Percentiles rank a stretch among this genome's conserved stretches.
These are phyloP conservation scores for Heteronetta atricapilla DNA, from an alignment of 2,113 vertebrate species.

Conservation along the genomic window DNA sequence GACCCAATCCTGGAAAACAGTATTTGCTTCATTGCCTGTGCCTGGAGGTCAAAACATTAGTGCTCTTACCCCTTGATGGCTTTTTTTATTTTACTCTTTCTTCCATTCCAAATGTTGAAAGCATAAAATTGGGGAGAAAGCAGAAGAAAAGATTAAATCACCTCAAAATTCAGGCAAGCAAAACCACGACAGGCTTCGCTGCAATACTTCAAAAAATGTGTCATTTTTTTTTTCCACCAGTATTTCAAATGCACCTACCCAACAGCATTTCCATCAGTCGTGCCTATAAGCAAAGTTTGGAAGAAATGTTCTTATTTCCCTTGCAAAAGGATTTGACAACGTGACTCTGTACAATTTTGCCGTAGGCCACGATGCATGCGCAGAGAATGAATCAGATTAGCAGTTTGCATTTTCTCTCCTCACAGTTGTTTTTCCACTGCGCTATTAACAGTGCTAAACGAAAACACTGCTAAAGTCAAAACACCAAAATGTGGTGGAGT, in stretches of 20 bases:
- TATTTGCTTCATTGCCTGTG: not conserved
- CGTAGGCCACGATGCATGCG: not conserved
- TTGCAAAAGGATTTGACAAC: not conserved
- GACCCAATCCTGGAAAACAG: not conserved
- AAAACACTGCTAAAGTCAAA: conserved; percentile 1
- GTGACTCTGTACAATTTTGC: not conserved
- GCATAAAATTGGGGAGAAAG: conserved; percentile 6
- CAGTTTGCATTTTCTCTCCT: not conserved
- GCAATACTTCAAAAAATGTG: not conserved
- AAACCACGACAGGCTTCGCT: not conserved
- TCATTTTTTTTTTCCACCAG: not conserved
- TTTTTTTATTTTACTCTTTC: conserved; percentile 8
- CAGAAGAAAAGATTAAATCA: not conserved
- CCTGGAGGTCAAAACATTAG: not conserved
- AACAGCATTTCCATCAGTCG: not conserved
- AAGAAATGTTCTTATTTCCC: not conserved
- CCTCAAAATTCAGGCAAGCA: not conserved
- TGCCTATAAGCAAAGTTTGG: not conserved
- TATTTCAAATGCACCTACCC: not conserved
- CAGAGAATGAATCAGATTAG: not conserved
- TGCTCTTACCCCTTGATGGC: not conserved
- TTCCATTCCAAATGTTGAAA: conserved; percentile 17
- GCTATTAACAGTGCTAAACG: not conserved
- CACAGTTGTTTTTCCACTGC: not conserved
- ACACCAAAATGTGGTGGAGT: not conserved